Evolutionary conservation across 1,140 invertebrate species (phyloP).

Genomic region (Drosophila athabasca): DNA sequence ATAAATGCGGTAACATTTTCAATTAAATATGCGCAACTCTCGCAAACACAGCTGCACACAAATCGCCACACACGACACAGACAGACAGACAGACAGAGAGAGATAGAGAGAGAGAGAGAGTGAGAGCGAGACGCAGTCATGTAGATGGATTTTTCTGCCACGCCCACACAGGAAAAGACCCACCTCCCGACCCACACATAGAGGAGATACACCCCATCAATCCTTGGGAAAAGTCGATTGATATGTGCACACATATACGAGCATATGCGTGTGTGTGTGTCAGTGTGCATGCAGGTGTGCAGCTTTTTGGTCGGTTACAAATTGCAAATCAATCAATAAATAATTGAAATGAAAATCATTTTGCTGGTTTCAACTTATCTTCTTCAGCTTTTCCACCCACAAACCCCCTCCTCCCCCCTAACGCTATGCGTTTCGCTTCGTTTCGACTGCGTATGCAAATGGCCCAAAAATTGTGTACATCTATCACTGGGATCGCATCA

Average conservation of each 20-base stretch:
- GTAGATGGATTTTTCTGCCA: constrained; percentile 9
- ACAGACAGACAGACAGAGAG: no score
- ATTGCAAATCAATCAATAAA: constrained; percentile 82
- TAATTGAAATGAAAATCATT: constrained; percentile 82
- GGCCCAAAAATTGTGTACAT: constrained; percentile 74
- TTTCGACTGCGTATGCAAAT: constrained; percentile 75
- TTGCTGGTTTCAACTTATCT: constrained; percentile 81
- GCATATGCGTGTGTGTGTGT: constrained; percentile 1
- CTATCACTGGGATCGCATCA: constrained; percentile 71
- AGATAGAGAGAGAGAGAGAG: no score
- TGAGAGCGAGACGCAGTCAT: no score
- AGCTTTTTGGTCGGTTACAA: constrained; percentile 80
- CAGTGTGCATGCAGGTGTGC: constrained; percentile 66
- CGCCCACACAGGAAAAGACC: constrained; percentile 16
- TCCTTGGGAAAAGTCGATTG: constrained; percentile 72
- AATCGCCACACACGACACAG: constrained; percentile 31
- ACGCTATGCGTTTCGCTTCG: constrained; percentile 47
- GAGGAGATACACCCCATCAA: constrained; percentile 46
- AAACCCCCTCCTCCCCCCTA: background rate
- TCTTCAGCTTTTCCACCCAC: constrained; percentile 22
- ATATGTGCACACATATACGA: constrained; percentile 39
- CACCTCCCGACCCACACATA: background rate
- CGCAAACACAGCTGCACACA: constrained; percentile 74
- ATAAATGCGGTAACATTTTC: constrained; percentile 82
- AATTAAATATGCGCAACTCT: constrained; percentile 77